Conservation (phyloP, 2,888 invertebrate genomes). For the Zaprionus obscuricornis region DNA sequence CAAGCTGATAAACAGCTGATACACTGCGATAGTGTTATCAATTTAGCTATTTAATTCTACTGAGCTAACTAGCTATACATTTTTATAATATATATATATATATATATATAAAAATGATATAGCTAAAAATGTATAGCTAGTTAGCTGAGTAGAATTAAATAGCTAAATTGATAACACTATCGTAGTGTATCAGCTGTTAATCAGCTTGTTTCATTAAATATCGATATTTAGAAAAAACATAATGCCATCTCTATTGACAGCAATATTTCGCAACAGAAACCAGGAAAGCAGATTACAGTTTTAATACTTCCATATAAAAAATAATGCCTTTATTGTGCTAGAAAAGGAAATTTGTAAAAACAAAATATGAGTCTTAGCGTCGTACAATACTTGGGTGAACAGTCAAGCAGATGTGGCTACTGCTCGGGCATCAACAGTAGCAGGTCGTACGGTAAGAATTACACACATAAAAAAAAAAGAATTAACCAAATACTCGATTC, state of each 20-base stretch:
- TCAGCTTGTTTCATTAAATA: background rate
- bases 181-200: too few relatives aligned
- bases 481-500: slow-evolving; percentile 12
- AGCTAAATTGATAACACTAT: too few relatives aligned
- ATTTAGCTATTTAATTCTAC: too few relatives aligned
- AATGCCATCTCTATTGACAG: slow-evolving; percentile 8
- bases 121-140: too few relatives aligned
- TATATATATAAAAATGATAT: too few relatives aligned
- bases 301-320: slow-evolving; percentile 1
- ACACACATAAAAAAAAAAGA: slow-evolving; percentile 3
- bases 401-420: slow-evolving; percentile 78
- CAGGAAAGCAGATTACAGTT: slow-evolving; percentile 19
- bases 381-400: slow-evolving; percentile 77
- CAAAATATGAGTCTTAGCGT: slow-evolving; percentile 70
- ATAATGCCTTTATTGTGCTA: background rate
- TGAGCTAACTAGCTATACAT: too few relatives aligned
- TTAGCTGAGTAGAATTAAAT: too few relatives aligned
- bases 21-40: too few relatives aligned
- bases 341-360: background rate
- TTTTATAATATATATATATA: too few relatives aligned
- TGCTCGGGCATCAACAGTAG: slow-evolving; percentile 73
- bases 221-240: too few relatives aligned
- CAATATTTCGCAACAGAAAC: slow-evolving; percentile 21
- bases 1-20: too few relatives aligned
- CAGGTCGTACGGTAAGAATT: slow-evolving; percentile 79